Evolutionary conservation across 2,113 vertebrate genomes (phyloP).

Genomic region (Phylloscopus trochilus): DNA sequence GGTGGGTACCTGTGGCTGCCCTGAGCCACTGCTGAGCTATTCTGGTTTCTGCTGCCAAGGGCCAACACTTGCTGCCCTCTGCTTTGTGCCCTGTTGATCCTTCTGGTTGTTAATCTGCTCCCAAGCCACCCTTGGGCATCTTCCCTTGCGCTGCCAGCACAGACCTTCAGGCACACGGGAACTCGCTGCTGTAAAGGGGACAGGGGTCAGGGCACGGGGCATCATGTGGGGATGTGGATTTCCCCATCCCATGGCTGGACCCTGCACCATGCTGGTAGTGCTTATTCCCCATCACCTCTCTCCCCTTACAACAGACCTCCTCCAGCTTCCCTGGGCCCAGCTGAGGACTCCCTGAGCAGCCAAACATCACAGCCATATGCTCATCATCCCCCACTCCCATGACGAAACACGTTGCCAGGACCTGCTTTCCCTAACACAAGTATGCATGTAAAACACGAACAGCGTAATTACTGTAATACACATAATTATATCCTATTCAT

Average conservation of each 20-base stretch:
- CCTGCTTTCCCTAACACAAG: constrained; percentile 35
- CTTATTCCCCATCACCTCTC: background rate
- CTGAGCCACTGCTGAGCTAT: background rate
- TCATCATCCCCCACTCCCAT: background rate
- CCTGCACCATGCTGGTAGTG: background rate
- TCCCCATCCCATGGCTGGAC: background rate
- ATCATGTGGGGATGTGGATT: background rate
- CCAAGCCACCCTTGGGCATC: background rate
- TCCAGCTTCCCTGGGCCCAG: background rate
- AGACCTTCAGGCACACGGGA: background rate
- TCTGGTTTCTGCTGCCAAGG: background rate
- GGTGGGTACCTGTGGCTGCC: background rate
- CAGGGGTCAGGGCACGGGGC: background rate
- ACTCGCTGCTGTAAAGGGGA: fast-evolving
- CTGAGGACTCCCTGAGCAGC: background rate
- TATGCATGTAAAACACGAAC: constrained; percentile 22
- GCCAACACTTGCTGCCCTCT: background rate
- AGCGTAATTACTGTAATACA: constrained; percentile 27
- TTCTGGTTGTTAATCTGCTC: background rate
- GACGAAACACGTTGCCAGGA: background rate
- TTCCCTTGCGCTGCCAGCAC: background rate
- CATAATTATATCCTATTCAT: constrained; percentile 15
- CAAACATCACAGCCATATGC: background rate
- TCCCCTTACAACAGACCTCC: background rate
- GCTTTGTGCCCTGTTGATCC: background rate